These are phyloP conservation scores for Sesia apiformis DNA, from an alignment of 2,888 invertebrate species.

Conservation along the genomic window DNA sequence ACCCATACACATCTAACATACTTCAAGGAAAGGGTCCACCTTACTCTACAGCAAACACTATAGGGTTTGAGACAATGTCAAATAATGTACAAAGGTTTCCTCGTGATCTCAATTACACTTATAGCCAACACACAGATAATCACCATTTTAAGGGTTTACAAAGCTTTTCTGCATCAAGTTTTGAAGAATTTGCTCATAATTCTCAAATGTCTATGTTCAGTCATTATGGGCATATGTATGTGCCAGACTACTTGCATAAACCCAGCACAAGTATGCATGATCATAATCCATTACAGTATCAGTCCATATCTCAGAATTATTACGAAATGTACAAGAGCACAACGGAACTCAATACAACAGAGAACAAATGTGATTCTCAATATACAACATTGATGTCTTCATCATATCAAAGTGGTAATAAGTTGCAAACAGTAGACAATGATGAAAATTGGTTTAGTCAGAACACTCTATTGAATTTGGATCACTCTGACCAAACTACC, in stretches of 20 bases:
- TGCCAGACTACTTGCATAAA: conserved; percentile 59
- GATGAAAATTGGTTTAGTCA: conserved; percentile 69
- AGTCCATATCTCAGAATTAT: conserved; percentile 42
- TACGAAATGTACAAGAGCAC: conserved; percentile 59
- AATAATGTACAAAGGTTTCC: conserved; percentile 59
- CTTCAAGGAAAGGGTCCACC: conserved; percentile 60
- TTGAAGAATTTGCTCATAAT: conserved; percentile 71
- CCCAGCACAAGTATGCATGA: conserved; percentile 37
- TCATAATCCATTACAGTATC: conserved; percentile 47
- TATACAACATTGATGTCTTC: conserved; percentile 81
- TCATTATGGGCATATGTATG: conserved; percentile 66
- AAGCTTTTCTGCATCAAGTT: conserved; percentile 66
- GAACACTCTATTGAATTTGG: conserved; percentile 51
- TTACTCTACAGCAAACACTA: conserved; percentile 33
- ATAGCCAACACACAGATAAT: conserved; percentile 42
- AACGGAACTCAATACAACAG: conserved; percentile 51
- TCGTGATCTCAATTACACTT: conserved; percentile 61
- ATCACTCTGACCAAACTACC: conserved; percentile 47
- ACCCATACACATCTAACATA: conserved; percentile 59
- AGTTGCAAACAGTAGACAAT: conserved; percentile 77
- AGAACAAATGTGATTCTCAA: conserved; percentile 66
- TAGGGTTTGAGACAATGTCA: conserved; percentile 46
- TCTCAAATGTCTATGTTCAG: conserved; percentile 68
- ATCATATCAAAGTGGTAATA: conserved; percentile 76
- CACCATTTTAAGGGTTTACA: conserved; percentile 55